Conservation (phyloP, 2,888 invertebrate genomes). For the Stenodema calcarata region DNA sequence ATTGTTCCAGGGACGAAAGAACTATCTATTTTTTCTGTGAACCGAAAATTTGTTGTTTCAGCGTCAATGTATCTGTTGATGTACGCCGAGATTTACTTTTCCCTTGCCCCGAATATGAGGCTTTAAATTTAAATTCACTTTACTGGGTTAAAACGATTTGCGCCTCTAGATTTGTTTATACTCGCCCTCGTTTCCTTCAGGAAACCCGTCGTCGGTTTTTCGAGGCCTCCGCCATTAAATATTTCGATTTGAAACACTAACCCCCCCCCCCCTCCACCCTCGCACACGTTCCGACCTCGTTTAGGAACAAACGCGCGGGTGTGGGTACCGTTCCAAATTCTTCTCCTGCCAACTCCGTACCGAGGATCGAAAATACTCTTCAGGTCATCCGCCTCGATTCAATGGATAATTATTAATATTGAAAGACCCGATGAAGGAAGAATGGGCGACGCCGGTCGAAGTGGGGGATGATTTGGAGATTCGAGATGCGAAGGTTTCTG, state of each 20-base stretch:
- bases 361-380: background rate
- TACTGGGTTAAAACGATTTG: background rate
- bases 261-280: background rate
- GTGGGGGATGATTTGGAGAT: too few species aligned
- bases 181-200: background rate
- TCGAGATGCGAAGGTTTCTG: background rate
- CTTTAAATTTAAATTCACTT: background rate
- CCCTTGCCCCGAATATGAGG: background rate
- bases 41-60: too few species aligned
- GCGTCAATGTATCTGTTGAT: background rate
- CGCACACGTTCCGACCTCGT: background rate
- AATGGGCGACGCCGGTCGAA: background rate
- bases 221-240: background rate
- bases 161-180: background rate
- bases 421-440: background rate
- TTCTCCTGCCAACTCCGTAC: background rate
- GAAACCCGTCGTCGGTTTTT: background rate
- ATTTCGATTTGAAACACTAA: background rate
- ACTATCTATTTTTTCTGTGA: too few species aligned
- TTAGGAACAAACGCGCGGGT: background rate
- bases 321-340: constrained; percentile 10
- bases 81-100: background rate
- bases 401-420: background rate
- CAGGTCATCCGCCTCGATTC: constrained; percentile 19
- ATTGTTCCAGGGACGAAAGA: too few species aligned